A percentile compares a stretch with the other conserved stretches of the same genome.
These are phyloP conservation scores for Taenioides sp. DNA, from an alignment of 2,797 vertebrate genomes.

Conservation along the genomic window DNA sequence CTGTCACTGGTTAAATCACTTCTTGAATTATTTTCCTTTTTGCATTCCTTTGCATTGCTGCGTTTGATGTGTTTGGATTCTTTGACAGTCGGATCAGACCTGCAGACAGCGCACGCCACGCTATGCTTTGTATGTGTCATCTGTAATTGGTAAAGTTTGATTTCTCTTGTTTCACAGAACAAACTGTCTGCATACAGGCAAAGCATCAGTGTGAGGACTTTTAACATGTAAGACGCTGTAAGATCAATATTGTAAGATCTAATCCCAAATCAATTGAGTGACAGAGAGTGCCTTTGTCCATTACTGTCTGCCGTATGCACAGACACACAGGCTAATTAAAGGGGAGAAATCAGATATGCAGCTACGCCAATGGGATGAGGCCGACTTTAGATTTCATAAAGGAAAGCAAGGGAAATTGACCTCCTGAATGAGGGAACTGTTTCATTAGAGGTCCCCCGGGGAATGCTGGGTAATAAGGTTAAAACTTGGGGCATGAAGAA, in stretches of 20 bases:
- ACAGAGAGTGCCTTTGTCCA: slow-evolving; percentile 28
- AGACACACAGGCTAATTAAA: slow-evolving; percentile 56
- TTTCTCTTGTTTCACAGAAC: slow-evolving; percentile 54
- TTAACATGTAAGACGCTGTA: slow-evolving; percentile 12
- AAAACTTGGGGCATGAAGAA: slow-evolving; percentile 53
- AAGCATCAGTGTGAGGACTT: slow-evolving; percentile 38
- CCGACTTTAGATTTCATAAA: slow-evolving; percentile 69
- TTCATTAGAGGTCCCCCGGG: slow-evolving; percentile 68
- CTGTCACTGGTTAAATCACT: slow-evolving; percentile 19
- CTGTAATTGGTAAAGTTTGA: slow-evolving; percentile 67
- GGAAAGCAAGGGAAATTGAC: slow-evolving; percentile 68
- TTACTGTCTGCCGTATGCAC: slow-evolving; percentile 34
- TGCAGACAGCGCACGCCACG: slow-evolving; percentile 55
- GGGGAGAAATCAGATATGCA: slow-evolving; percentile 49
- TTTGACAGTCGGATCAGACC: slow-evolving; percentile 57
- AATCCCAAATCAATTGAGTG: slow-evolving; percentile 56
- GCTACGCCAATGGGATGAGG: slow-evolving; percentile 56
- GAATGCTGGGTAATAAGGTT: slow-evolving; percentile 68
- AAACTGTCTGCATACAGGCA: slow-evolving; percentile 51
- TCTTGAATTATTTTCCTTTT: neutral
- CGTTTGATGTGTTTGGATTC: slow-evolving; percentile 69
- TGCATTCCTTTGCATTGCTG: slow-evolving; percentile 36
- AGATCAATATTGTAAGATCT: slow-evolving; percentile 57
- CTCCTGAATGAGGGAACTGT: slow-evolving; percentile 69
- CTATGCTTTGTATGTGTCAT: slow-evolving; percentile 45